phyloP scores from a whole-genome alignment of 2,797 vertebrate species.

The Arnoldichthys spilopterus region DNA sequence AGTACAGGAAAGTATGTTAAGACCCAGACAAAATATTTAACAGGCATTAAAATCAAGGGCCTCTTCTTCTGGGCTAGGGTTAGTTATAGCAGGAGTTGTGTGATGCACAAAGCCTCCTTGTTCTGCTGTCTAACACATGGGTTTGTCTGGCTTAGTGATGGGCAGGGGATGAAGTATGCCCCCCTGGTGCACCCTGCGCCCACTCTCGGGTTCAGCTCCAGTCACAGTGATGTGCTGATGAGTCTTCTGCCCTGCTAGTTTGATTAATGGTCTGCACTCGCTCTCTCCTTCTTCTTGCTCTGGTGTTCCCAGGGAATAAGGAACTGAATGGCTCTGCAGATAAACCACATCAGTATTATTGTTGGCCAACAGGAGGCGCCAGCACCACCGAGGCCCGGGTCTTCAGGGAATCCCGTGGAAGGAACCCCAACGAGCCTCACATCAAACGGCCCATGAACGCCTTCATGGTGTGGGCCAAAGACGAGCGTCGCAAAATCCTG shows the following conservation, averaged over 20 bases:
- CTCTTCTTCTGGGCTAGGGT: conserved; percentile 56
- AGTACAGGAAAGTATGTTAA: conserved; percentile 47
- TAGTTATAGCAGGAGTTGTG: conserved; percentile 34
- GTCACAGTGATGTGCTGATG: conserved; percentile 53
- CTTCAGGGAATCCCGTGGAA: conserved; percentile 94
- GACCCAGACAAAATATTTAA: conserved; percentile 60
- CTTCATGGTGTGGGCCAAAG: conserved; percentile 99
- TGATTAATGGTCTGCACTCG: conserved; percentile 82
- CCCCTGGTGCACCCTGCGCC: conserved; percentile 26
- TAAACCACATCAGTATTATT: conserved; percentile 95
- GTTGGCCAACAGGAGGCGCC: conserved; percentile 98
- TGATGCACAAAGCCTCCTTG: conserved; percentile 56
- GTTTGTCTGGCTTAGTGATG: conserved; percentile 43
- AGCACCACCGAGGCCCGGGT: conserved; percentile 96
- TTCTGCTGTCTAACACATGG: conserved; percentile 56
- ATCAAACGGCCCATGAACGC: conserved; percentile 99
- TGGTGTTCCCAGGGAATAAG: conserved; percentile 85
- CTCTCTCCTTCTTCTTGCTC: conserved; percentile 83
- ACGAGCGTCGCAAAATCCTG: conserved; percentile 98
- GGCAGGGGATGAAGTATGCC: conserved; percentile 32
- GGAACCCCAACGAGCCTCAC: conserved; percentile 96
- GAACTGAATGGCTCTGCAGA: conserved; percentile 91
- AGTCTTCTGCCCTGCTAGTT: conserved; percentile 53
- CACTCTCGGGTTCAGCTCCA: conserved; percentile 42
- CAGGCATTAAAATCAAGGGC: conserved; percentile 55